These are phyloP conservation scores for Macropodus opercularis DNA, from an alignment of 2,797 vertebrate genomes.

Conservation along the genomic window DNA sequence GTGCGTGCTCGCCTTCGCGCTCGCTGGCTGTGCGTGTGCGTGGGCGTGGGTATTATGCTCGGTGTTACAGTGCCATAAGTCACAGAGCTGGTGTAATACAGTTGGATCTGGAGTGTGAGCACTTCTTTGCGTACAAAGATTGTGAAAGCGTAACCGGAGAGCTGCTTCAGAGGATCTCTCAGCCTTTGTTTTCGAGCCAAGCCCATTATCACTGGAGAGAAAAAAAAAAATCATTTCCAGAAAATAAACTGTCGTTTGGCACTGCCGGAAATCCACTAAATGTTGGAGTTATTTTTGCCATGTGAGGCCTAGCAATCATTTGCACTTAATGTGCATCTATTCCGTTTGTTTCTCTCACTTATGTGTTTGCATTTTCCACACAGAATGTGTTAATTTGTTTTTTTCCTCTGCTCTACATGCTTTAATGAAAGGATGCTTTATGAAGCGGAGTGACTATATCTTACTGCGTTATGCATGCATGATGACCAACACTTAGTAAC, in stretches of 20 bases:
- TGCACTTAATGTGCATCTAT: constrained; percentile 18
- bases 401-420: constrained; percentile 37
- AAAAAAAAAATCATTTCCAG: constrained; percentile 65
- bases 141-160: constrained; percentile 59
- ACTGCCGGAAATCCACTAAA: constrained; percentile 47
- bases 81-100: constrained; percentile 73
- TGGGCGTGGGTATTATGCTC: constrained; percentile 61
- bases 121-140: constrained; percentile 56
- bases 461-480: constrained; percentile 68
- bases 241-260: constrained; percentile 62
- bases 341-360: constrained; percentile 10
- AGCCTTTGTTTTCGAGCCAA: constrained; percentile 70
- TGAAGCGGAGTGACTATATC: constrained; percentile 61
- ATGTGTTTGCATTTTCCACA: neutral
- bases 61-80: constrained; percentile 69
- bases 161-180: constrained; percentile 57
- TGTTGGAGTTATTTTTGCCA: constrained; percentile 32
- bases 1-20: constrained; percentile 31
- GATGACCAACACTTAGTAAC: constrained; percentile 71
- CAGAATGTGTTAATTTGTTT: constrained; percentile 37
- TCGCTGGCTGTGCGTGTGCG: too few relatives aligned
- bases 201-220: constrained; percentile 65
- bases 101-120: constrained; percentile 67
- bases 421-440: constrained; percentile 58
- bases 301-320: constrained; percentile 21